Base-by-base conservation (phyloP, 2,113 vertebrate genomes). In the Rhinichthys klamathensis region DNA sequence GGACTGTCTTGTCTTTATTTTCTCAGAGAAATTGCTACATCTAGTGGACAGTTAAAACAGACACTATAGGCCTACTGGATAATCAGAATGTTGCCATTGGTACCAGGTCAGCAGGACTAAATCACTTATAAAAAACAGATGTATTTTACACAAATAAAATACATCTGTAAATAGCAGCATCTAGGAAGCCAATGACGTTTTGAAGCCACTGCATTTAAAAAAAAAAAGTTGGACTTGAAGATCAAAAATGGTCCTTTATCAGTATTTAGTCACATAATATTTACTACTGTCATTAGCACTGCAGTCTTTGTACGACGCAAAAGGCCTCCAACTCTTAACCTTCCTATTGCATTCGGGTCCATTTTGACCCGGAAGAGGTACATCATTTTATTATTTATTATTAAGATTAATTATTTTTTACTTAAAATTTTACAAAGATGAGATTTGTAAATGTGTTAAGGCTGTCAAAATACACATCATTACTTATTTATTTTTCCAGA, bases 11-110 rank as follows among this genome's bases (percentile, higher is more conserved):
- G 16, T 1, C 23, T 58, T 58, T 25, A 70, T 82, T 56, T 72
- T 72, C 32, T 35, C 61, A 46, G 78, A 90, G 85, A 88, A 79
- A 90, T 86, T 86, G 90, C 90, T 85, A 91, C 91, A 91, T 74
- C 93, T 90, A 91, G 93, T 93, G 93, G 91, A 80, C 65, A 76
- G 88, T 60, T 8, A 13, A 58, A 11, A 75, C 6, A 44, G 80
- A 18, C 23, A 16, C 8, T 46, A 38, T 1, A 75, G 30, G 30
- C 30, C 3, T 58, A 69, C 54, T 13, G 56, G 56, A 30, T 76
- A 18, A 60, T 30, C 30, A 3, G 11, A 18, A 35, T 63, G 0
- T 7, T 60, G 10, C 25, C 38, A 13, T 16, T 30, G 13, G 4
- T 3, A 18, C 69, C 41, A n/a, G 23, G 23, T 73, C 10, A 46